phyloP scores from a whole-genome alignment of 2,113 vertebrate species.

The Elaphurus davidianus region DNA sequence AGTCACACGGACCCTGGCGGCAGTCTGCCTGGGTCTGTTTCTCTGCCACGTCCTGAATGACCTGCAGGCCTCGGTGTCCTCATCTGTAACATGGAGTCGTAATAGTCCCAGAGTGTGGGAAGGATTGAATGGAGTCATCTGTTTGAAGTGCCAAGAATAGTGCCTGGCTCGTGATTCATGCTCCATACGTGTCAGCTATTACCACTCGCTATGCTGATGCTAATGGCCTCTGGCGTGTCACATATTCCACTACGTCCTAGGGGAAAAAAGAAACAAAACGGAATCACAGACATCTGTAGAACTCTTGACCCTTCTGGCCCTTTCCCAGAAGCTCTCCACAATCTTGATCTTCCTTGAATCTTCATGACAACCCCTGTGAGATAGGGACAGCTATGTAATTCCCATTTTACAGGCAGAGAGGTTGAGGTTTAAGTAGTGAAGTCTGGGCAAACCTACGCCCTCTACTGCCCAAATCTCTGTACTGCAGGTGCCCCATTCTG shows the following conservation, averaged over 20 bases:
- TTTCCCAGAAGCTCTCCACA: neutral
- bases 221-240: neutral
- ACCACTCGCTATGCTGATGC: neutral
- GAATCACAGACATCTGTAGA: neutral
- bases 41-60: fast-evolving
- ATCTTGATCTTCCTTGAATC: neutral
- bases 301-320: neutral
- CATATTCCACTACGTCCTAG: neutral
- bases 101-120: neutral
- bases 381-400: neutral
- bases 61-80: neutral
- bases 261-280: neutral
- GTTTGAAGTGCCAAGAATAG: neutral
- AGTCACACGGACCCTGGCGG: neutral
- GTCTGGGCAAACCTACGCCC: neutral
- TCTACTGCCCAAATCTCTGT: neutral
- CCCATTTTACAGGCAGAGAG: neutral
- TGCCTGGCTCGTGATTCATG: fast-evolving
- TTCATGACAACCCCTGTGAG: neutral
- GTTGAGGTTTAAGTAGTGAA: neutral
- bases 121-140: neutral
- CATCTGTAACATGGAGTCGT: neutral
- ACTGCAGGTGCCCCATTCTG: fast-evolving
- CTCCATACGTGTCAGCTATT: neutral
- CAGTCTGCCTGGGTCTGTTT: neutral